Evolutionary conservation across 1,140 invertebrate species (phyloP), one percentile per base, ranked within the genome.

Genomic region (Drosophila lacertosa): DNA sequence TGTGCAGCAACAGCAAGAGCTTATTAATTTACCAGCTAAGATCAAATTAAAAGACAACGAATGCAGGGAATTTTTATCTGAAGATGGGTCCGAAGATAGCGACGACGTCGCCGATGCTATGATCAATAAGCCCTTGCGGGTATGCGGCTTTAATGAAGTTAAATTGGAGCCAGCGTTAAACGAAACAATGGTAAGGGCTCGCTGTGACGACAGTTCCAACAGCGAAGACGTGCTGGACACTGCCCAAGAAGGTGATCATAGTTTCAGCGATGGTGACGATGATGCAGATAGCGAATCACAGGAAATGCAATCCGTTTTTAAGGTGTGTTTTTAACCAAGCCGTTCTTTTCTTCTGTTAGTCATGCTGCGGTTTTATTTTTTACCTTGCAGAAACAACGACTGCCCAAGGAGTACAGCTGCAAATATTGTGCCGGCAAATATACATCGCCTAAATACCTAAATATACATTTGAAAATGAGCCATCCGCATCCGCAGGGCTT

Each of bases 401-500:
- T 53, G 15, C 47, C 58, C 0, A 90, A 84, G 62, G 74, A 89
- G 13, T 84, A 63, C 47, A 53, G 47, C 3, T 90, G 89, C 15
- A 45, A 72, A 33, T 64, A 89, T 35, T 90, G 89, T 45, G 32
- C 44, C 2, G 66, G 84, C 4, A 58, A 50, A 47, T 90, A 90
- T 37, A 78, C 74, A 5, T 81, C 83, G 3, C 60, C 68, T 1
- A 80, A 75, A 13, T 81, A 89, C 48, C 57, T 90, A 1, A 90
- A 90, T 20, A 62, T 77, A 0, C 89, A 90, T 40, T 24, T 90
- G 0, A 83, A 84, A 48, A 50, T 81, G 66, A 69, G 67, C 5
- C 89, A 90, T 50, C 73, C 83, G 16, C 64, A 89, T 48, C 83
- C 89, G 6, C 74, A 84, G 20, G 76, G 62, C 10, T 81, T 74